These are phyloP conservation scores for Seira musarum DNA, from an alignment of 2,888 invertebrate species.

Conservation along the genomic window DNA sequence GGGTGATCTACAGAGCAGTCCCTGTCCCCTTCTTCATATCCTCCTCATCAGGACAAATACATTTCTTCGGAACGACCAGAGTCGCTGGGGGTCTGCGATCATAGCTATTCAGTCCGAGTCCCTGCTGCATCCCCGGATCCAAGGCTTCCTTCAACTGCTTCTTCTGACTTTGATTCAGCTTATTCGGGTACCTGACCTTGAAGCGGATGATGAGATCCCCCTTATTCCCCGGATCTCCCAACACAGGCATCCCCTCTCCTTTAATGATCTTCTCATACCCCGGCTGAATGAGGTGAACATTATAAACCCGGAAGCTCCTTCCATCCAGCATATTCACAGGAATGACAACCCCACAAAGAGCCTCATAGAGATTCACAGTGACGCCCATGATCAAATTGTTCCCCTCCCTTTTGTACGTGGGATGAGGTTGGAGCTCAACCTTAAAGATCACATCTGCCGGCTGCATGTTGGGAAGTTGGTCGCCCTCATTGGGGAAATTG, in stretches of 20 bases:
- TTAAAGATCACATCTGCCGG: constrained; percentile 73
- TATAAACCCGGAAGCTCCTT: constrained; percentile 79
- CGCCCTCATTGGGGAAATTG: constrained; percentile 84
- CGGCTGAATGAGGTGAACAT: constrained; percentile 73
- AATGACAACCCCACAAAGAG: constrained; percentile 81
- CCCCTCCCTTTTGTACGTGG: constrained; percentile 78
- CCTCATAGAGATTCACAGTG: constrained; percentile 79
- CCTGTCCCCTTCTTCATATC: no score
- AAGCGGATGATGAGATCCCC: constrained; percentile 83
- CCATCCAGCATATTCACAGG: constrained; percentile 81
- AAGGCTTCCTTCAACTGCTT: constrained; percentile 68
- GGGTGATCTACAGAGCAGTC: no score
- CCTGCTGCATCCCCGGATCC: constrained; percentile 33
- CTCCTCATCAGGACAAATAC: constrained; percentile 37
- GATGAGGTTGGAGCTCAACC: constrained; percentile 71
- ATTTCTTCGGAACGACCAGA: constrained; percentile 25
- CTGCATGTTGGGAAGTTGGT: constrained; percentile 82
- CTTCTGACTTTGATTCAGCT: constrained; percentile 75
- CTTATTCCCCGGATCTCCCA: constrained; percentile 76
- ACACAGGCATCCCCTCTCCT: constrained; percentile 83
- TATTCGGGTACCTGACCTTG: constrained; percentile 76
- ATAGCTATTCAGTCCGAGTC: constrained; percentile 35
- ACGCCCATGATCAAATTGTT: constrained; percentile 79
- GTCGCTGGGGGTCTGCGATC: constrained; percentile 49
- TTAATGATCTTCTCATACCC: constrained; percentile 80